Percentiles rank a stretch among this genome's conserved stretches.
These are phyloP conservation scores for Hydrophis major DNA, from an alignment of 2,797 vertebrate species.

Conservation along the genomic window DNA sequence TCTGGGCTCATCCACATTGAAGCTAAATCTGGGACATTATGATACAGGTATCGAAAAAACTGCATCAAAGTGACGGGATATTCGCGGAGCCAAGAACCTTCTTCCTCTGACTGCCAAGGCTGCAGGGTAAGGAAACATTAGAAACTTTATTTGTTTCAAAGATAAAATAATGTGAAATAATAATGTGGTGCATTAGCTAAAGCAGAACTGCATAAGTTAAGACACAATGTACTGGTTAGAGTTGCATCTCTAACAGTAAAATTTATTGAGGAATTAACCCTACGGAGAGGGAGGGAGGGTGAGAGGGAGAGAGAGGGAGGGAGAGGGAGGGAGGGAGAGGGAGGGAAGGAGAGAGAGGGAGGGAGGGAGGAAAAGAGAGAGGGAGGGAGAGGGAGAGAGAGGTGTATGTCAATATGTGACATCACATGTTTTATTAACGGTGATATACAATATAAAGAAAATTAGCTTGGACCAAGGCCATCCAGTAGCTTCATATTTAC, in stretches of 20 bases:
- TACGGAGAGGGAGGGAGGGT: neutral
- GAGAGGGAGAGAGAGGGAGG: no score
- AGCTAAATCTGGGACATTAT: slow-evolving; percentile 90
- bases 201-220: neutral
- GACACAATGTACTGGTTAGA: neutral
- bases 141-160: slow-evolving; percentile 26
- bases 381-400: neutral
- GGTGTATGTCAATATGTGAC: neutral
- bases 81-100: slow-evolving; percentile 97
- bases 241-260: neutral
- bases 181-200: neutral
- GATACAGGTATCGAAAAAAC: slow-evolving; percentile 96
- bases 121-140: slow-evolving; percentile 53
- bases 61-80: slow-evolving; percentile 98
- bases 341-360: fast-evolving
- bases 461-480: neutral
- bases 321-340: fast-evolving
- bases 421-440: neutral
- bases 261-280: neutral
- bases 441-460: neutral
- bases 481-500: neutral
- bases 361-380: fast-evolving
- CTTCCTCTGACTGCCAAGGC: slow-evolving; percentile 99
- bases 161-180: neutral
- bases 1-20: slow-evolving; percentile 96